Percentiles rank a stretch among this genome's conserved stretches.
Evolutionary conservation across 2,797 vertebrate species (phyloP).

Genomic region (Onychomys arenicola): DNA sequence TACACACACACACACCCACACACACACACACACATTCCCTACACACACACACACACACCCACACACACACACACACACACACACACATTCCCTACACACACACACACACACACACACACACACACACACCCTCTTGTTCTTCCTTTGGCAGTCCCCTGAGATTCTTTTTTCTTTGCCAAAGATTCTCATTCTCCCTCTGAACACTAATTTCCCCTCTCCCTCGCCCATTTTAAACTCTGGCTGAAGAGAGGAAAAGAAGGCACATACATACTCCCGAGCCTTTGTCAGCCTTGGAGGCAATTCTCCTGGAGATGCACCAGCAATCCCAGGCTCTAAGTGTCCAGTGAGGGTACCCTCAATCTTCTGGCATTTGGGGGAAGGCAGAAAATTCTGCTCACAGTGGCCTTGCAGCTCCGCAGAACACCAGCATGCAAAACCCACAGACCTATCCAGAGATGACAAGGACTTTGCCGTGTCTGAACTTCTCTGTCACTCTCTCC

Average conservation of each 20-base stretch:
- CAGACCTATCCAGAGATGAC: neutral
- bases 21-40: too few species aligned
- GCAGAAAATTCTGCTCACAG: constrained; percentile 1
- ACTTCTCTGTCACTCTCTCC: neutral
- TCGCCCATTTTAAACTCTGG: neutral
- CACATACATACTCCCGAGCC: neutral
- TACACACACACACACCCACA: too few species aligned
- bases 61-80: too few species aligned
- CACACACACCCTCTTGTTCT: neutral
- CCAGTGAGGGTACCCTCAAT: neutral
- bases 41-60: too few species aligned
- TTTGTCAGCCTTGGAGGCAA: neutral
- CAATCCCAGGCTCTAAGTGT: neutral
- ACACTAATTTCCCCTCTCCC: neutral
- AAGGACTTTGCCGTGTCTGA: neutral
- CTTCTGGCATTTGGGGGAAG: neutral
- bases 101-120: too few species aligned
- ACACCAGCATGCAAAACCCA: neutral
- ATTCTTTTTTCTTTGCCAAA: constrained; percentile 6
- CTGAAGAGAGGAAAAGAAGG: neutral
- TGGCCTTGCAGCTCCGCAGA: neutral
- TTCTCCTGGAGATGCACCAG: neutral
- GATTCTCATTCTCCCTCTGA: neutral
- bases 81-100: neutral
- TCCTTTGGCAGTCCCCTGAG: neutral